phyloP scores from a whole-genome alignment of 2,888 invertebrate species.

The Rhopalosiphum nymphaeae region DNA sequence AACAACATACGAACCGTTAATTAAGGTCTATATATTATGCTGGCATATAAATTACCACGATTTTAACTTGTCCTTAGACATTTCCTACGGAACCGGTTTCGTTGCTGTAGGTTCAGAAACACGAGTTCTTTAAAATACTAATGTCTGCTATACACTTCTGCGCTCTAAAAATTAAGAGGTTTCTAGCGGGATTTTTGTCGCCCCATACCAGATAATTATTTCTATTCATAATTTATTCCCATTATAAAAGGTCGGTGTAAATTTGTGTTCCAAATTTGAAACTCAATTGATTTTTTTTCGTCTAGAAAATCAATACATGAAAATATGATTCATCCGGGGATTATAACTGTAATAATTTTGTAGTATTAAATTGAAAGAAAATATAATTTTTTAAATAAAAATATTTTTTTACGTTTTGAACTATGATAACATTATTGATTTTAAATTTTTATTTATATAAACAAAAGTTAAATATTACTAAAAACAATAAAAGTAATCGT shows the following conservation, averaged over 20 bases:
- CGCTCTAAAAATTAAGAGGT: slow-evolving; percentile 14
- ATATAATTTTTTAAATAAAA: background rate
- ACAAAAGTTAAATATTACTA: background rate
- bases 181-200: slow-evolving; percentile 33
- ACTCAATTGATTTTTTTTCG: background rate
- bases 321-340: background rate
- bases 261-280: background rate
- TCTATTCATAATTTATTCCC: background rate
- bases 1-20: slow-evolving; percentile 34
- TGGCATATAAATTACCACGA: slow-evolving; percentile 51
- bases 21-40: slow-evolving; percentile 45
- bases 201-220: background rate
- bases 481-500: background rate
- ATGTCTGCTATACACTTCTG: slow-evolving; percentile 26
- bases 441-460: background rate
- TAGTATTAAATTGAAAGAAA: background rate
- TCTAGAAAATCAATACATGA: background rate
- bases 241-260: background rate
- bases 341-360: background rate
- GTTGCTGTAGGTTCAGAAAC: slow-evolving; percentile 16
- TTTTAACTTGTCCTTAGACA: slow-evolving; percentile 45
- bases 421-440: background rate
- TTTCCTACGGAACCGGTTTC: slow-evolving; percentile 58
- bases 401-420: background rate
- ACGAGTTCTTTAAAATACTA: slow-evolving; percentile 42